Conservation (phyloP, 1,140 invertebrate species). For the Trialeurodes vaporariorum region DNA sequence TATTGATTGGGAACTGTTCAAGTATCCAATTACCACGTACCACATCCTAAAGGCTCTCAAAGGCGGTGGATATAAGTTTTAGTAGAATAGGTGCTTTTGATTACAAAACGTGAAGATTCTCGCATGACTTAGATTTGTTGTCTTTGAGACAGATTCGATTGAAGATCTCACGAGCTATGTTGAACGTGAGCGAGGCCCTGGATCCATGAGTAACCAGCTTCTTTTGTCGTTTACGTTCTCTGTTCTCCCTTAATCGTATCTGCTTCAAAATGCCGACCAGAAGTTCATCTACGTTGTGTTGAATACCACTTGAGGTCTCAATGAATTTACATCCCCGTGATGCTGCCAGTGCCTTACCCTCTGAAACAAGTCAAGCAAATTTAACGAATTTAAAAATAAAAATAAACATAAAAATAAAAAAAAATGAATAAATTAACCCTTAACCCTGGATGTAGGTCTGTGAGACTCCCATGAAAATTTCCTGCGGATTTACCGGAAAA, state of each 20-base stretch:
- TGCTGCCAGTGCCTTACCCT: constrained; percentile 71
- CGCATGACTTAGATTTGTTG: constrained; percentile 78
- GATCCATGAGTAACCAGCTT: constrained; percentile 37
- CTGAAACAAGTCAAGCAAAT: constrained; percentile 39
- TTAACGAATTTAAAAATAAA: no score
- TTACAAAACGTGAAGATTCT: constrained; percentile 75
- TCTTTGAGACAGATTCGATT: constrained; percentile 79
- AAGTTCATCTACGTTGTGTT: constrained; percentile 84
- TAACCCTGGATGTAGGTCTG: no score
- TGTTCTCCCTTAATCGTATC: constrained; percentile 59
- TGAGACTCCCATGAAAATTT: no score
- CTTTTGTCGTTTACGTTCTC: constrained; percentile 46
- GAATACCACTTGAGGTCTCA: constrained; percentile 79
- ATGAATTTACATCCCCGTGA: constrained; percentile 86
- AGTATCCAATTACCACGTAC: no score
- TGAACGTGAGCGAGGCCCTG: constrained; percentile 58
- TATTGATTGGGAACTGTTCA: no score
- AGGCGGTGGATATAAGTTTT: constrained; percentile 2
- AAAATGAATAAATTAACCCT: no score
- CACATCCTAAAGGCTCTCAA: no score
- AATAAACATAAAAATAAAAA: no score
- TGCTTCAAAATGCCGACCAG: constrained; percentile 75
- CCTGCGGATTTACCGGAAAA: no score
- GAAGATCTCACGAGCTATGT: constrained; percentile 62
- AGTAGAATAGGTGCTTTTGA: neutral